Evolutionary conservation across 2,113 vertebrate species (phyloP).

Genomic region (Toxotes chatareus): DNA sequence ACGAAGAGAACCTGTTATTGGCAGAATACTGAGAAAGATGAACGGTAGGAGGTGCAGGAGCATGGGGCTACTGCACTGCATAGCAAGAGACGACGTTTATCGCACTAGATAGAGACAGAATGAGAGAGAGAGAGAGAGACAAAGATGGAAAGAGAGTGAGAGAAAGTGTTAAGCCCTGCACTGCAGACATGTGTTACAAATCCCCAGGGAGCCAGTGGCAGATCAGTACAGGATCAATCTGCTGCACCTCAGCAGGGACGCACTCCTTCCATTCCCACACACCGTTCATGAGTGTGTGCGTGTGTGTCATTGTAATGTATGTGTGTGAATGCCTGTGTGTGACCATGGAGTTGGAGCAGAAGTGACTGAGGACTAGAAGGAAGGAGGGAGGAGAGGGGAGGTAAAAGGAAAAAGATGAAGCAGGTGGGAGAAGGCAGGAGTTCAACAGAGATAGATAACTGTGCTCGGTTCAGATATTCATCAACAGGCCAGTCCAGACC

Average conservation of each 20-base stretch:
- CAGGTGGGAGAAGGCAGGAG: conserved; percentile 21
- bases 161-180: conserved; percentile 55
- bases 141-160: conserved; percentile 46
- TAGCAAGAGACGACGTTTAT: conserved; percentile 32
- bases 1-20: conserved; percentile 42
- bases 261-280: conserved; percentile 64
- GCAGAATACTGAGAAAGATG: conserved; percentile 44
- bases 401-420: conserved; percentile 6
- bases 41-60: conserved; percentile 48
- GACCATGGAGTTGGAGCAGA: conserved; percentile 16
- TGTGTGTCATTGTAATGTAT: conserved; percentile 24
- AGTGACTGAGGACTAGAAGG: conserved; percentile 19
- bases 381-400: neutral
- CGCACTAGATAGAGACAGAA: conserved; percentile 37
- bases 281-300: conserved; percentile 33
- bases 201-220: conserved; percentile 66
- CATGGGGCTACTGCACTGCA: conserved; percentile 42
- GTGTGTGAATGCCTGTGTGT: conserved; percentile 27
- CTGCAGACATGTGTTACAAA: conserved; percentile 71
- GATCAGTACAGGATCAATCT: conserved; percentile 77
- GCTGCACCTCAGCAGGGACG: conserved; percentile 68
- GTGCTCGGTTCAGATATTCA: conserved; percentile 22
- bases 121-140: conserved; percentile 15
- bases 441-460: conserved; percentile 25
- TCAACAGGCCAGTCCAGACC: conserved; percentile 44